Conservation (phyloP, 64 coral and sea anemone species). For the Trachythela sp. region DNA sequence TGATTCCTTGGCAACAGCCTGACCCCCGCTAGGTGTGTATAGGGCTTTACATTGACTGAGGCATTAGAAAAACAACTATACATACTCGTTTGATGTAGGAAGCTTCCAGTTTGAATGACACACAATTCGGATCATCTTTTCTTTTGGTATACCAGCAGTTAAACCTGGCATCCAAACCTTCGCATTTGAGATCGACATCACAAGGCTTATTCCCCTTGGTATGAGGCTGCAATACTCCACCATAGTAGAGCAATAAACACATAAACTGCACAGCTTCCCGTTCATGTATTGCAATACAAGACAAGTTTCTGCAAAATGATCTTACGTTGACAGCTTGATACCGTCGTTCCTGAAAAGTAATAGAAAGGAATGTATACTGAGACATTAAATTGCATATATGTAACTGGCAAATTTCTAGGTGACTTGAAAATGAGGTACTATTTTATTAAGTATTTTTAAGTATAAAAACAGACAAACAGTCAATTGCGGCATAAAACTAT, state of each 20-base stretch:
- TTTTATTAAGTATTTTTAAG: too few species aligned
- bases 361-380: too few species aligned
- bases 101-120: background rate
- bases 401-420: too few species aligned
- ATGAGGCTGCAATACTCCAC: background rate
- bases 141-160: background rate
- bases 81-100: background rate
- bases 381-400: too few species aligned
- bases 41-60: background rate
- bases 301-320: too few species aligned
- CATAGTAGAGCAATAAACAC: background rate
- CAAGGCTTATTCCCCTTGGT: background rate
- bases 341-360: too few species aligned
- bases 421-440: too few species aligned
- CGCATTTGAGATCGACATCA: background rate
- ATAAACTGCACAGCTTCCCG: background rate
- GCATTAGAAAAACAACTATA: background rate
- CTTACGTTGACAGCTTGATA: too few species aligned
- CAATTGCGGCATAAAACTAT: too few species aligned
- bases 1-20: background rate
- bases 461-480: too few species aligned
- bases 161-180: background rate
- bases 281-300: background rate
- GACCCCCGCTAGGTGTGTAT: background rate
- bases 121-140: background rate